These are phyloP conservation scores for Neomorphus geoffroyi DNA, from an alignment of 2,797 vertebrate species.

Conservation along the genomic window DNA sequence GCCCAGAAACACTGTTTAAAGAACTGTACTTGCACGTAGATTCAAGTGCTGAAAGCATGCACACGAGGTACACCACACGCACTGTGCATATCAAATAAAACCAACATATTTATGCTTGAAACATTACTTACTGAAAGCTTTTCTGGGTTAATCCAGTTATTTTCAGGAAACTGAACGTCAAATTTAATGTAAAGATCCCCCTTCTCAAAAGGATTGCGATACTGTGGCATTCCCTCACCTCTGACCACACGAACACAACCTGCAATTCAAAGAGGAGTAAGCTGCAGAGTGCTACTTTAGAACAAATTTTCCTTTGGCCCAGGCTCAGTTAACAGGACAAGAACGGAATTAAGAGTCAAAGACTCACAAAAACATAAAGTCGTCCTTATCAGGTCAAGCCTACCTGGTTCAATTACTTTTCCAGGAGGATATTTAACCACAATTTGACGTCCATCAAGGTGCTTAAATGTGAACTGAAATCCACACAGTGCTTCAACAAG, in stretches of 20 bases:
- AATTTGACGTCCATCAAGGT: constrained; percentile 94
- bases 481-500: constrained; percentile 97
- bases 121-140: constrained; percentile 89
- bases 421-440: constrained; percentile 96
- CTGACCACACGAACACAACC: constrained; percentile 91
- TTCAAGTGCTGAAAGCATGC: neutral
- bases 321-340: neutral
- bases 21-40: neutral
- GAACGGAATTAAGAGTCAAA: neutral
- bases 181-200: constrained; percentile 96
- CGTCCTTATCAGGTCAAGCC: neutral
- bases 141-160: constrained; percentile 98
- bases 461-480: constrained; percentile 97
- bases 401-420: constrained; percentile 98
- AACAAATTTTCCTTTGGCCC: neutral
- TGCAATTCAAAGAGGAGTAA: constrained; percentile 53
- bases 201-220: constrained; percentile 97
- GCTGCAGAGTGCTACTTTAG: neutral
- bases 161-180: constrained; percentile 96
- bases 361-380: neutral
- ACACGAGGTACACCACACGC: neutral
- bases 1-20: neutral
- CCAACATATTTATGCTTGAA: neutral
- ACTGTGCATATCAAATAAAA: neutral
- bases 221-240: constrained; percentile 98